Percentiles rank a stretch among this genome's conserved stretches.
These are phyloP conservation scores for Wiebesia pumilae DNA, from an alignment of 1,140 invertebrate genomes.

Conservation along the genomic window DNA sequence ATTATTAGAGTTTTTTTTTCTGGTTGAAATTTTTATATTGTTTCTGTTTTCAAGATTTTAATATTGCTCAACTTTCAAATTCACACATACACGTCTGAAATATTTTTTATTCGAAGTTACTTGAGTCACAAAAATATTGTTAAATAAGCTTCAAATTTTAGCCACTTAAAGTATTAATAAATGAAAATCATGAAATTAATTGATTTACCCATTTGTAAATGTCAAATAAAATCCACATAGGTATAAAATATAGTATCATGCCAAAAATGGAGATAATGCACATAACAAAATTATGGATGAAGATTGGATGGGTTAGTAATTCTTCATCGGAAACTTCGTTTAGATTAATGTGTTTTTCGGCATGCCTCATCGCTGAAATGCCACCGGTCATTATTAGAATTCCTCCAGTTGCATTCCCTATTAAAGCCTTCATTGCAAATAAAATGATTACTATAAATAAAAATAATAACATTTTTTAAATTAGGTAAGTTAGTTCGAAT, in stretches of 20 bases:
- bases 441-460: neutral
- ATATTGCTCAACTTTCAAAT: too few relatives aligned
- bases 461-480: neutral
- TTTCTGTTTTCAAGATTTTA: too few relatives aligned
- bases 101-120: too few relatives aligned
- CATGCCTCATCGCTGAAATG: constrained; percentile 68
- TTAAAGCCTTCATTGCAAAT: constrained; percentile 56
- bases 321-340: constrained; percentile 64
- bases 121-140: too few relatives aligned
- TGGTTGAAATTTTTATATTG: too few relatives aligned
- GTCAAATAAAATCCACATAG: constrained; percentile 66
- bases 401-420: constrained; percentile 58
- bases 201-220: constrained; percentile 61
- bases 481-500: too few relatives aligned
- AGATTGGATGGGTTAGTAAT: constrained; percentile 66
- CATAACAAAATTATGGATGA: constrained; percentile 69
- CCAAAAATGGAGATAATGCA: constrained; percentile 68
- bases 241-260: constrained; percentile 65
- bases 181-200: neutral
- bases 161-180: neutral
- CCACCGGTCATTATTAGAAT: constrained; percentile 62
- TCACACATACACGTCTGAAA: too few relatives aligned
- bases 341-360: constrained; percentile 66
- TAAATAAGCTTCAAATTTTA: neutral
- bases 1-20: too few relatives aligned